Base-by-base conservation (phyloP, 2,888 invertebrate species). In the Acanthosepion lycidas region DNA sequence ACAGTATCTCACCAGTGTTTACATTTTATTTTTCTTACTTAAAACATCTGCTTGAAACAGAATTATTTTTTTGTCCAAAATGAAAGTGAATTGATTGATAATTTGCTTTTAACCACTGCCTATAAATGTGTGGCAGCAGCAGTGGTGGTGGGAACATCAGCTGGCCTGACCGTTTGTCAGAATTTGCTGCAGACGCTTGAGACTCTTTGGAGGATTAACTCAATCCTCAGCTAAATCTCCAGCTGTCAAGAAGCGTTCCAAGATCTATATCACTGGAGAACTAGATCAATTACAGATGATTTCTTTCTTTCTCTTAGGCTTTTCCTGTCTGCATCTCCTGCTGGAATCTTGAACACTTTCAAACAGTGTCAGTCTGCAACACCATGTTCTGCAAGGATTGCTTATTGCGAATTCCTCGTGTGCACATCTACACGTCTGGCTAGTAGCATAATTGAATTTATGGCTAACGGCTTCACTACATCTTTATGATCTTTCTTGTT, bases 271-370 rank as follows among this genome's bases (percentile, higher is more conserved):
- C 78, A 78, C 28, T 78, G 78, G n/a, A 78, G 78, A 78, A 78
- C n/a, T n/a, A 78, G 78, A 78, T 78, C 78, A 78, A 78, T 78
- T 78, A 78, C 78, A 78, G 78, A n/a, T 78, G 78, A 78, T 78
- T 33, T 78, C 20, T n/a, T 78, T 78, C 78, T 78, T 78, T 78
- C n/a, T 33, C 15, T 78, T 4, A 0, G n/a, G 15, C 78, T 18
- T 78, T 18, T 78, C n/a, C n/a, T n/a, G 78, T n/a, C 78, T n/a
- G n/a, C 8, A 15, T n/a, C n/a, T 15, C 20, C 23, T 59, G 59
- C 59, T 23, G 59, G 59, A 59, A 59, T 59, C 23, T 4, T n/a
- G 78, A 78, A 23, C 78, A 78, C 78, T 78, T 78, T 78, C n/a
- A n/a, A 78, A 9, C 28, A 78, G 28, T 78, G 78, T 78, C 78